A percentile compares a stretch with the other conserved stretches of the same genome.
phyloP scores from a whole-genome alignment of 2,888 invertebrate genomes.

The Hermaeophaga mercurialis region DNA sequence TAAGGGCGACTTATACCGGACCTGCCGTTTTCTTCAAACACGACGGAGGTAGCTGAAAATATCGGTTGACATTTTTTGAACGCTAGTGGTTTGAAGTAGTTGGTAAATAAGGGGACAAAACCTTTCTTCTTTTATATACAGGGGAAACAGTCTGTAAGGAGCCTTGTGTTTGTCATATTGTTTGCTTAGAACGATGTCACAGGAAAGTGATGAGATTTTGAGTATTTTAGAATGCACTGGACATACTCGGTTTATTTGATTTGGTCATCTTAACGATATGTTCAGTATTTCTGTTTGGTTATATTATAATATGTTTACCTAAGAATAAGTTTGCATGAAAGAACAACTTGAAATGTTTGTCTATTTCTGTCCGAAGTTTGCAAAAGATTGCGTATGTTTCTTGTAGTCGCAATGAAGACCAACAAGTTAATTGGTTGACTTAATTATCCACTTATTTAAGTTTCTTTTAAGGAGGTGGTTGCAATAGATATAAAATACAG shows the following conservation, averaged over 20 bases:
- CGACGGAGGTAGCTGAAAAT: slow-evolving; percentile 35
- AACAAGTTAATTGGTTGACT: too few relatives aligned
- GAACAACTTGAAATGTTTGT: too few relatives aligned
- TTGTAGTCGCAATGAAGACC: too few relatives aligned
- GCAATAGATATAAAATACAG: too few relatives aligned
- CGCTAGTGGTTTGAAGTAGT: slow-evolving; percentile 12
- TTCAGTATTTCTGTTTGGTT: not conserved
- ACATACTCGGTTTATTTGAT: not conserved
- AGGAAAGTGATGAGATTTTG: slow-evolving; percentile 10
- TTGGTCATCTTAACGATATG: not conserved
- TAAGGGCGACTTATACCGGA: not conserved
- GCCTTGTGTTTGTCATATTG: slow-evolving; percentile 2
- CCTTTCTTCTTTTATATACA: slow-evolving; percentile 7
- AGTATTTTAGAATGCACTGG: slow-evolving; percentile 6
- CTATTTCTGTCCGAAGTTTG: too few relatives aligned
- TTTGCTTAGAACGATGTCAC: not conserved
- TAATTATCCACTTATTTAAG: too few relatives aligned
- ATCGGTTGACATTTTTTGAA: slow-evolving; percentile 44
- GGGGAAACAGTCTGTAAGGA: slow-evolving; percentile 2
- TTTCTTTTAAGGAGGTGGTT: too few relatives aligned
- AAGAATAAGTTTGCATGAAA: not conserved
- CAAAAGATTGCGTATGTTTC: too few relatives aligned
- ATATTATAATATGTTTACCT: not conserved
- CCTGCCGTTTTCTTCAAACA: not conserved
- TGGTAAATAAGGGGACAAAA: slow-evolving; percentile 16